These are phyloP conservation scores for Tinea pellionella DNA, from an alignment of 2,888 invertebrate species.

Conservation along the genomic window DNA sequence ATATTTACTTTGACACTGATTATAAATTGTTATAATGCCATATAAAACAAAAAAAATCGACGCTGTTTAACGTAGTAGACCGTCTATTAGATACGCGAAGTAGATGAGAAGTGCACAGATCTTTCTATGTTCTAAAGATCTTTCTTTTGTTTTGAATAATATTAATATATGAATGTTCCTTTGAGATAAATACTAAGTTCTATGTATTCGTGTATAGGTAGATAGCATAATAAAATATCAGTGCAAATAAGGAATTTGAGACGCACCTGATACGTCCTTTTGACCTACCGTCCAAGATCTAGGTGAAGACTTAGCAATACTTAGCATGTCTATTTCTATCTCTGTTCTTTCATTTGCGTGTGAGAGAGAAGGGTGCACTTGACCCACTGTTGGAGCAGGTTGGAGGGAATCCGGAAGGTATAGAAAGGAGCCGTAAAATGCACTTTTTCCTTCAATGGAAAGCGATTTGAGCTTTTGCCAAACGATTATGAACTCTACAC, in stretches of 20 bases:
- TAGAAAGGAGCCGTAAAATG: slow-evolving; percentile 59
- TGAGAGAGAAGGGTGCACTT: slow-evolving; percentile 4
- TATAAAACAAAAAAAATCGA: no score
- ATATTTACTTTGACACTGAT: no score
- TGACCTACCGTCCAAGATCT: slow-evolving; percentile 7
- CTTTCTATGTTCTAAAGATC: no score
- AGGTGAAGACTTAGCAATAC: neutral
- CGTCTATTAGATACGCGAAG: no score
- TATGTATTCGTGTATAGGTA: no score
- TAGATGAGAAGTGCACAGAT: no score
- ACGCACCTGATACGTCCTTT: slow-evolving; percentile 6
- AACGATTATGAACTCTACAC: neutral
- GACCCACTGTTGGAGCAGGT: slow-evolving; percentile 41
- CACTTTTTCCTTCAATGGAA: slow-evolving; percentile 68
- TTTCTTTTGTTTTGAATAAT: no score
- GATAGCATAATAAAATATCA: neutral
- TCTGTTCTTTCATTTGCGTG: neutral
- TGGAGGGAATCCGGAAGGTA: slow-evolving; percentile 64
- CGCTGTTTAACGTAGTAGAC: no score
- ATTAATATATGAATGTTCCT: no score
- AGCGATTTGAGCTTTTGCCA: slow-evolving; percentile 24
- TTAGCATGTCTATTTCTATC: neutral
- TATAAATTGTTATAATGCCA: no score
- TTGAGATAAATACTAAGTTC: no score
- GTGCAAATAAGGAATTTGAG: neutral